Percentiles rank a stretch among this genome's conserved stretches.
Evolutionary conservation across 2,113 vertebrate species (phyloP).

Genomic region (Alosa alosa): DNA sequence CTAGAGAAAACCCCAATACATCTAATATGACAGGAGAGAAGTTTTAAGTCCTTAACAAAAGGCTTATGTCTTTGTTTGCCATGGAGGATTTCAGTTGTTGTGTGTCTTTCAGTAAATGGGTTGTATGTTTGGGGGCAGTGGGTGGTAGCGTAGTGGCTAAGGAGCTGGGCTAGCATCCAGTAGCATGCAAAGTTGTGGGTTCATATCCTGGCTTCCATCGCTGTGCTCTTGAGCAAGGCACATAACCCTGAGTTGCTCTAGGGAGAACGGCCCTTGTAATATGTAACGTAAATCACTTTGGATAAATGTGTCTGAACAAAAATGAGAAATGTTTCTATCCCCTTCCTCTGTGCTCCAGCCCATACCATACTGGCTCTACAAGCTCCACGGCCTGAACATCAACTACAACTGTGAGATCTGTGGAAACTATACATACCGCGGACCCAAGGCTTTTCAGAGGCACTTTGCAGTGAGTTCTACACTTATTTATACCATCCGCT

Average conservation of each 20-base stretch:
- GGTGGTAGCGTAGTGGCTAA: too few relatives aligned
- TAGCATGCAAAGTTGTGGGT: too few relatives aligned
- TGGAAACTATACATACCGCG: conserved; percentile 96
- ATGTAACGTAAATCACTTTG: too few relatives aligned
- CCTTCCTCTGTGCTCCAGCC: conserved; percentile 69
- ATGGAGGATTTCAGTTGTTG: not conserved
- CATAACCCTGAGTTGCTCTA: too few relatives aligned
- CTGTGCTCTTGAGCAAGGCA: not conserved
- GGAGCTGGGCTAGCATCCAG: too few relatives aligned
- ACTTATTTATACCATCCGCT: not conserved
- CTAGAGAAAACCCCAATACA: not conserved
- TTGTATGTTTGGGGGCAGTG: not conserved
- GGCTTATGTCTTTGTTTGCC: not conserved
- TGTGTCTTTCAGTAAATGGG: not conserved
- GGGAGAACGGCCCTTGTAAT: too few relatives aligned
- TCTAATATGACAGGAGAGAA: not conserved
- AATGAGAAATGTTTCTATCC: not conserved
- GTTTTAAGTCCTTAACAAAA: not conserved
- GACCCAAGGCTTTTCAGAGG: conserved; percentile 96
- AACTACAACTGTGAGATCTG: conserved; percentile 99
- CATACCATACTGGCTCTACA: conserved; percentile 96
- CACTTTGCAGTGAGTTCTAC: conserved; percentile 81
- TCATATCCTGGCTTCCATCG: too few relatives aligned
- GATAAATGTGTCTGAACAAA: too few relatives aligned
- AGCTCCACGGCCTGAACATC: conserved; percentile 94